A percentile compares a stretch with the other conserved stretches of the same genome.
phyloP scores from a whole-genome alignment of 2,888 invertebrate species.

The Tipula unca region DNA sequence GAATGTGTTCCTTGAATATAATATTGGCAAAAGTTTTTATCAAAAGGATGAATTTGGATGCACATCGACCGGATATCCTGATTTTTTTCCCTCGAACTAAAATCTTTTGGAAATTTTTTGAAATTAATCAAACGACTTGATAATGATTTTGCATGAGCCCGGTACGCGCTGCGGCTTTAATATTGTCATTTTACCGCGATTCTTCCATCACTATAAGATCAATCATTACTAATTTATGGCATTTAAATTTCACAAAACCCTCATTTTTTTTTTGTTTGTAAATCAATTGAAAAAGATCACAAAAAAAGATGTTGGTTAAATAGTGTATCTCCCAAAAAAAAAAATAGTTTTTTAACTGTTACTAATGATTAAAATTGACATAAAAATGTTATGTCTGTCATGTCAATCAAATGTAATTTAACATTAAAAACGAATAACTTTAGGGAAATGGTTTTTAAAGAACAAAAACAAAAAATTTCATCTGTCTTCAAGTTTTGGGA shows the following conservation, averaged over 20 bases:
- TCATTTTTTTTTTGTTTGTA: background rate
- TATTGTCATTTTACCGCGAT: too few species aligned
- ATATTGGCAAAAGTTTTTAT: background rate
- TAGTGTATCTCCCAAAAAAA: background rate
- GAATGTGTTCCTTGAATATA: background rate
- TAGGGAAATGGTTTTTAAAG: background rate
- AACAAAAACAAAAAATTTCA: background rate
- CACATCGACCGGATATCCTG: background rate
- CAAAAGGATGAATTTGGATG: background rate
- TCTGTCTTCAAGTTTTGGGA: background rate
- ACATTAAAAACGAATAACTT: background rate
- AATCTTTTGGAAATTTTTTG: background rate
- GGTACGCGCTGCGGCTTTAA: too few species aligned
- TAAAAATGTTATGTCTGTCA: conserved; percentile 14
- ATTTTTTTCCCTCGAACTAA: background rate
- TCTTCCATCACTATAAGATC: background rate
- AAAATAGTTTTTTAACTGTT: background rate
- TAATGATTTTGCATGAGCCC: too few species aligned
- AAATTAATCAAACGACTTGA: background rate
- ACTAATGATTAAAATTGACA: conserved; percentile 14
- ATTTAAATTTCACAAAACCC: background rate
- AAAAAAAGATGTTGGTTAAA: background rate
- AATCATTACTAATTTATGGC: background rate
- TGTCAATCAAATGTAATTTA: background rate
- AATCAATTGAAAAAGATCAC: background rate